Evolutionary conservation across 2,888 invertebrate genomes (phyloP).

Genomic region (Pristionchus japonicus): DNA sequence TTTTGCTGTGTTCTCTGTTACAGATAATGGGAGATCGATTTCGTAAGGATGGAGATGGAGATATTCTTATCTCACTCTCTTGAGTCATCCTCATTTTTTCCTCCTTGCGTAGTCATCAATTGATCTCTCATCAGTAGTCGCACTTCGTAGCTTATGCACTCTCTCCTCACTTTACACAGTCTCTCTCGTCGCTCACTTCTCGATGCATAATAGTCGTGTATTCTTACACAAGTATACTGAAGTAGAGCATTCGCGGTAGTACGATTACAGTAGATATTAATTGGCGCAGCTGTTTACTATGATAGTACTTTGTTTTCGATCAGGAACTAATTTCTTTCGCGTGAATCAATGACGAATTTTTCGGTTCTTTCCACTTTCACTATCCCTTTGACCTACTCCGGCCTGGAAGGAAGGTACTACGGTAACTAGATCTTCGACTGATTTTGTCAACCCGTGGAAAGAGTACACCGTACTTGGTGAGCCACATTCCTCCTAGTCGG

Average conservation of each 20-base stretch:
- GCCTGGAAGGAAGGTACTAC: background rate
- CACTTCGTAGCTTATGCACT: background rate
- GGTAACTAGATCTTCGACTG: background rate
- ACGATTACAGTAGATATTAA: conserved; percentile 14
- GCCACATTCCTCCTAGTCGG: background rate
- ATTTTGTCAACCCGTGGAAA: background rate
- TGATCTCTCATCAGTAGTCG: background rate
- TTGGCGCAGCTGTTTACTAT: background rate
- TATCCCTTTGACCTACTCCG: background rate
- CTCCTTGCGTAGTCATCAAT: background rate
- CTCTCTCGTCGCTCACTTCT: background rate
- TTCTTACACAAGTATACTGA: background rate
- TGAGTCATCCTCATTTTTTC: conserved; percentile 3
- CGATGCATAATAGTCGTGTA: background rate
- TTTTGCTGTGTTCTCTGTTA: background rate
- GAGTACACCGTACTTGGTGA: conserved; percentile 31
- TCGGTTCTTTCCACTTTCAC: background rate
- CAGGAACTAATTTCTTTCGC: background rate
- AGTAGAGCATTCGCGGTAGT: conserved; percentile 2
- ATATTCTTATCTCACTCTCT: conserved; percentile 2
- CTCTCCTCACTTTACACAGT: background rate
- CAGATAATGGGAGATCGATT: background rate
- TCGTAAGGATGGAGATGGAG: background rate
- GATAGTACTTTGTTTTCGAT: background rate
- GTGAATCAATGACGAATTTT: background rate